Evolutionary conservation across 2,113 vertebrate species (phyloP).

Genomic region (Indri indri): DNA sequence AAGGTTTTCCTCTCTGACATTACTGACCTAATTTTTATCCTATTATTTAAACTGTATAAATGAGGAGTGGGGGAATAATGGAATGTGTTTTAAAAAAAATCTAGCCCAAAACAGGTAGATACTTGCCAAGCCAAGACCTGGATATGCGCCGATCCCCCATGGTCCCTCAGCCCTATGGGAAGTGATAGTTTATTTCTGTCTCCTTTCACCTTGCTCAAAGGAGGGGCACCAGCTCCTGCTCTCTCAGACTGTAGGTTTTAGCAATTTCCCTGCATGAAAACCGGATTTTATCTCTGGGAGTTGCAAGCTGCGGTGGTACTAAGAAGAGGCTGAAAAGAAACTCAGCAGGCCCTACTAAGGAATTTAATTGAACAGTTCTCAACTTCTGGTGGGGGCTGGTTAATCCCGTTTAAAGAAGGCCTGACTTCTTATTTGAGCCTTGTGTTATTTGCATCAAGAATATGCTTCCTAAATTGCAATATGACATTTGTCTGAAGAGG

Average conservation of each 20-base stretch:
- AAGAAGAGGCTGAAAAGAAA: neutral
- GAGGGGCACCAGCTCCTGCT: constrained; percentile 44
- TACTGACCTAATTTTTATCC: neutral
- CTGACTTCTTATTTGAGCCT: neutral
- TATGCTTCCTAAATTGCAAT: neutral
- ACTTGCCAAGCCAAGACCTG: neutral
- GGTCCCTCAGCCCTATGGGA: neutral
- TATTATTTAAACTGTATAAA: neutral
- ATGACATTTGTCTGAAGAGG: neutral
- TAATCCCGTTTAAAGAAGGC: neutral
- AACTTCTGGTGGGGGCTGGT: neutral
- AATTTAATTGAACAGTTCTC: neutral
- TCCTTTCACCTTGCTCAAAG: neutral
- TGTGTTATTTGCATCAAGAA: neutral
- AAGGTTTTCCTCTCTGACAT: neutral
- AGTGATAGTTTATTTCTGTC: neutral
- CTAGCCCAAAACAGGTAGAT: neutral
- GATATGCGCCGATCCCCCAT: accelerated
- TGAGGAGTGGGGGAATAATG: neutral
- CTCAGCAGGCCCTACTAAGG: neutral
- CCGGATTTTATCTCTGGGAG: neutral
- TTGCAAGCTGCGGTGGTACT: neutral
- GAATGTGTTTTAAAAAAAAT: neutral
- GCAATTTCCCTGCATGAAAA: constrained; percentile 29
- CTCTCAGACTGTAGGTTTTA: constrained; percentile 49